phyloP scores from a whole-genome alignment of 2,113 vertebrate species.

The Dicerorhinus sumatrensis region DNA sequence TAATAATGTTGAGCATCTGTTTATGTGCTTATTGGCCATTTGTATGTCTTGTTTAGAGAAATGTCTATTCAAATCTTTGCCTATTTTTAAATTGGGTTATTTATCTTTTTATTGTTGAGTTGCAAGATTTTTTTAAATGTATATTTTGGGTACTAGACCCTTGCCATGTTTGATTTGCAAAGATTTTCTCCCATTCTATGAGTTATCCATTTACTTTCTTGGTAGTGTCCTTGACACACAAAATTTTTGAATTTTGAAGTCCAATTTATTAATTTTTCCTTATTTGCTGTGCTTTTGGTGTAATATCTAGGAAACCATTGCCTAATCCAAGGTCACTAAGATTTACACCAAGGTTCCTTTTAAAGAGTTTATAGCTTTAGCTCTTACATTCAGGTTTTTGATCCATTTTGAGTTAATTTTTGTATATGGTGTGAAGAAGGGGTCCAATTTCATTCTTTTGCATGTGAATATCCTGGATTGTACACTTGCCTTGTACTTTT shows the following conservation, averaged over 20 bases:
- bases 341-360: background rate
- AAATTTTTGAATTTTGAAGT: background rate
- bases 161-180: background rate
- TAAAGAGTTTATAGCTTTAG: background rate
- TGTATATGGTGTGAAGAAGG: background rate
- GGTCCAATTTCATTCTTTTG: background rate
- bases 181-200: background rate
- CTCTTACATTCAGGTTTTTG: background rate
- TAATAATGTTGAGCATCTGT: background rate
- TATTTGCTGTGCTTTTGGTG: background rate
- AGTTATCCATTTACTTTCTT: background rate
- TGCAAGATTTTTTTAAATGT: background rate
- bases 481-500: background rate
- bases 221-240: background rate
- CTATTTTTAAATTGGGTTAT: background rate
- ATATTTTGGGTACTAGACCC: background rate
- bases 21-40: background rate
- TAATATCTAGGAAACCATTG: background rate
- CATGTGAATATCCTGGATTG: background rate
- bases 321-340: background rate
- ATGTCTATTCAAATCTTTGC: background rate
- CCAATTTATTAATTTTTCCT: background rate
- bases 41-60: background rate
- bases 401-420: conserved; percentile 9
- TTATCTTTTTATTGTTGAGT: background rate